phyloP scores from a whole-genome alignment of 2,797 vertebrate species.

The Poecilia wingei region DNA sequence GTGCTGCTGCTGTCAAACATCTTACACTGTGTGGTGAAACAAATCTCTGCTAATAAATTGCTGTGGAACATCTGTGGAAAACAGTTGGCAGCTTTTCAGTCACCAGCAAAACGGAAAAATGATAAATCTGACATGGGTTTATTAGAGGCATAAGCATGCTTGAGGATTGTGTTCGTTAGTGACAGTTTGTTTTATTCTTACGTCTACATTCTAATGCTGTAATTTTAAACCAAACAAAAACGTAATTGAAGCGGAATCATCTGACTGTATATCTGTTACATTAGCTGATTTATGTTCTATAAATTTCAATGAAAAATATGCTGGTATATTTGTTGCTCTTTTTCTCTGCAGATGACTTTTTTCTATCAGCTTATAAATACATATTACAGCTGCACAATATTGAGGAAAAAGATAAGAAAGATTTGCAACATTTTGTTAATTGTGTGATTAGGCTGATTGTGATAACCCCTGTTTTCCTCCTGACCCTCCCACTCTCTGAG shows the following conservation, averaged over 20 bases:
- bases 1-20: constrained; percentile 5
- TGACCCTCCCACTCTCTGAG: background rate
- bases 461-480: background rate
- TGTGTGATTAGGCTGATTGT: background rate
- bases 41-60: constrained; percentile 4
- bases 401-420: background rate
- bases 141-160: background rate
- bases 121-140: too few species aligned
- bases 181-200: background rate
- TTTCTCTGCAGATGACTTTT: background rate
- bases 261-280: background rate
- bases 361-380: background rate
- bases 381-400: background rate
- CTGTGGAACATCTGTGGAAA: background rate
- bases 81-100: background rate
- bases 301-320: background rate
- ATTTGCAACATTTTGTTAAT: background rate
- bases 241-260: background rate
- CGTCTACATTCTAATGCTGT: background rate
- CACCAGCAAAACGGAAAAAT: background rate
- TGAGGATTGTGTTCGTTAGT: background rate
- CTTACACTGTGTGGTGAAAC: background rate
- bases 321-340: background rate
- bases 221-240: background rate
- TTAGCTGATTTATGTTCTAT: background rate